phyloP scores from a whole-genome alignment of 2,888 invertebrate genomes.

The Lasioglossum villosulum region DNA sequence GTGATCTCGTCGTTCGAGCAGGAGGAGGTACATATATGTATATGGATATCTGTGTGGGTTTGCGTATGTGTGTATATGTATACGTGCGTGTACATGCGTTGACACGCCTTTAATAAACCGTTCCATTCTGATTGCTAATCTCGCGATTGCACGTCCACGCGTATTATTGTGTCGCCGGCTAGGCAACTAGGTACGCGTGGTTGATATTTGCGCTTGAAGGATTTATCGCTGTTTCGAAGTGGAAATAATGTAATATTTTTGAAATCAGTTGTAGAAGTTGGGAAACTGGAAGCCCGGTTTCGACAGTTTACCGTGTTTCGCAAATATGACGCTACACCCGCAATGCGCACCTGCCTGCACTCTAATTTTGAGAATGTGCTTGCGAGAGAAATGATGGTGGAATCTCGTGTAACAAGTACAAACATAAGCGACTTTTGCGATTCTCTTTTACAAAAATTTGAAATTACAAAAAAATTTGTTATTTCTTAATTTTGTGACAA shows the following conservation, averaged over 20 bases:
- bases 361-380: not conserved
- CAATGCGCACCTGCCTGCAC: not conserved
- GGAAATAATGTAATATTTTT: not conserved
- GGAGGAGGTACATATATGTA: slow-evolving; percentile 79
- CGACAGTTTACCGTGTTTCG: too few relatives aligned
- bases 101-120: slow-evolving; percentile 65
- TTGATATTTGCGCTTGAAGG: not conserved
- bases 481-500: too few relatives aligned
- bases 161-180: slow-evolving; percentile 17
- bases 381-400: not conserved
- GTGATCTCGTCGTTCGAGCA: slow-evolving; percentile 83
- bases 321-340: too few relatives aligned
- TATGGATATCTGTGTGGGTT: not conserved
- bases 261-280: not conserved
- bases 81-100: slow-evolving; percentile 14
- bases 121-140: slow-evolving; percentile 60
- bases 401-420: too few relatives aligned
- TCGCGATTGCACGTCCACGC: slow-evolving; percentile 37
- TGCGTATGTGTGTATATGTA: not conserved
- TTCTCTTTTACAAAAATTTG: too few relatives aligned
- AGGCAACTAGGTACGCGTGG: not conserved
- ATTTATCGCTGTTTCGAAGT: not conserved
- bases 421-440: too few relatives aligned
- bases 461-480: too few relatives aligned
- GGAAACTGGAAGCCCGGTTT: not conserved